Conservation (phyloP, 2,888 invertebrate genomes). For the Meganola albula region DNA sequence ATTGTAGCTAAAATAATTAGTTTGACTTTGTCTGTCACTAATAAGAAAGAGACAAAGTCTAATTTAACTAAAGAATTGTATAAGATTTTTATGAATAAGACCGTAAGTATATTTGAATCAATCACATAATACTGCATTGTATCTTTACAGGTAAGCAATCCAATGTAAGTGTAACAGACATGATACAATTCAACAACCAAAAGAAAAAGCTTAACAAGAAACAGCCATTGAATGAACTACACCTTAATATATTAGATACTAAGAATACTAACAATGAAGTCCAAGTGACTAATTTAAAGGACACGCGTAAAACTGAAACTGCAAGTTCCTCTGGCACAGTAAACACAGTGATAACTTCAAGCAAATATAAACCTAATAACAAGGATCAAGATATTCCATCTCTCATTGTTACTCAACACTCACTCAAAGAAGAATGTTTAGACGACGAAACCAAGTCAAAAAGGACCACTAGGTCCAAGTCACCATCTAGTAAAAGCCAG, state of each 20-base stretch:
- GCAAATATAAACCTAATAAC: slow-evolving; percentile 36
- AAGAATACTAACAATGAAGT: slow-evolving; percentile 31
- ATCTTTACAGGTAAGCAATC: slow-evolving; percentile 60
- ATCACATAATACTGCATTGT: no score
- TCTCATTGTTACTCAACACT: slow-evolving; percentile 37
- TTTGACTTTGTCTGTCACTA: no score
- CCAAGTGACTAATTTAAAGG: slow-evolving; percentile 44
- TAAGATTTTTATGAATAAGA: no score
- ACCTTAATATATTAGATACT: slow-evolving; percentile 44
- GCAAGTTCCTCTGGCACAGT: slow-evolving; percentile 53
- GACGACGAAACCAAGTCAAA: slow-evolving; percentile 27
- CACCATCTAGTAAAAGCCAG: slow-evolving; percentile 57
- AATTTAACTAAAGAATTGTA: no score
- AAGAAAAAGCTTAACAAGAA: slow-evolving; percentile 40
- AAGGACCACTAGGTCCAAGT: slow-evolving; percentile 44
- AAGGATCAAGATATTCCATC: slow-evolving; percentile 36
- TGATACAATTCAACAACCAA: slow-evolving; percentile 46
- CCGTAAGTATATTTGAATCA: no score
- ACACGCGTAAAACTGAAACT: slow-evolving; percentile 44
- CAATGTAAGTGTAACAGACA: slow-evolving; percentile 54
- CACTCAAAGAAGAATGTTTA: slow-evolving; percentile 14
- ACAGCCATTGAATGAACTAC: slow-evolving; percentile 48
- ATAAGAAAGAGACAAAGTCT: no score
- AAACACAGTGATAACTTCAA: slow-evolving; percentile 49
- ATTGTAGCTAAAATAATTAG: no score